Evolutionary conservation across 2,888 invertebrate genomes (phyloP), one percentile per base, ranked within the genome.

Genomic region (Junonia oenone): DNA sequence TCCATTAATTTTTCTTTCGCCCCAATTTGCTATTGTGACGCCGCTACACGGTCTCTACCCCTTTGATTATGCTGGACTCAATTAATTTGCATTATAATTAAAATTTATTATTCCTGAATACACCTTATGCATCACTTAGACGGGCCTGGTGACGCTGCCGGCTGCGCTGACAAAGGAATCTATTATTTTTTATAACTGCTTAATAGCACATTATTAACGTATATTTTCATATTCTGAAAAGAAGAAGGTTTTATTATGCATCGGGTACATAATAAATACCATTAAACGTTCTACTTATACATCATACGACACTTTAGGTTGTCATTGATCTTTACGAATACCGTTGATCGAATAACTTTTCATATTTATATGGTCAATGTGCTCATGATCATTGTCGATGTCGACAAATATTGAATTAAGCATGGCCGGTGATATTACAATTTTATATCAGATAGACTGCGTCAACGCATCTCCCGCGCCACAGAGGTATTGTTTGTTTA

Each of bases 1-100:
- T 88, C 83, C 84, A 90, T 89, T 89, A 89, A 87, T 89, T 89
- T 89, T 88, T 89, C 88, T 89, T 90, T 88, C 81, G 78, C 92
- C 94, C 92, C 94, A 85, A 89, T 88, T 90, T 85, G 82, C 79
- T 81, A 81, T 83, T 81, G 85, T 84, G 82, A 81, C 82, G 79
- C 74, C 75, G 80, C 74, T 81, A 85, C 82, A 84, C 82, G 79
- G 82, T 83, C 81, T 81, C 81, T 84, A 90, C 88, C 84, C 87
- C 87, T 89, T 90, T 83, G 80, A 84, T 86, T 85, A 81, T 80
- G 71, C 81, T 81, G 83, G 85, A 86, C 85, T 84, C 84, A 86
- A 87, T 84, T 84, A 89, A 88, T 85, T 86, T 82, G 79, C 80
- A 85, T 87, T 87, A 86, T 86, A 87, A 89, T 87, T 86, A 81